Base-by-base conservation (phyloP, 2,113 vertebrate genomes). In the Rhea pennata region DNA sequence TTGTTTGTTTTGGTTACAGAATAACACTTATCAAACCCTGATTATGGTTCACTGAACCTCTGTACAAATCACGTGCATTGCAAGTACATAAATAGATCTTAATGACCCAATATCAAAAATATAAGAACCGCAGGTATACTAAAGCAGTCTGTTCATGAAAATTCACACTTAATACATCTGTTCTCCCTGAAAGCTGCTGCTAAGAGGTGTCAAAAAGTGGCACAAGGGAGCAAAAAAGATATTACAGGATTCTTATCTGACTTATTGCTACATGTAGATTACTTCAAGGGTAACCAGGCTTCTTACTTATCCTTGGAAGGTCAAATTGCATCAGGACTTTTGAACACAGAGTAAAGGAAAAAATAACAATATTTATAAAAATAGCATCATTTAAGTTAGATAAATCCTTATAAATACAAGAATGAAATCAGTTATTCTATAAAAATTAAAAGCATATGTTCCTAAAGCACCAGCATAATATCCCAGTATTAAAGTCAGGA, bases 31-130 rank as follows among this genome's bases (percentile, higher is more conserved):
- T 69, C 76, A 96, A 88, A 84, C 58, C 46, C 40, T 73, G 80
- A 53, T 48, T 1, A 19, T 6, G 40, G 67, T 87, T 88, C 1
- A 1, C 40, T 9, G 73, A 91, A 88, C 72, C 73, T 85, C 75
- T 71, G 31, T 90, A 96, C 74, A 95, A 96, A 94, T 90, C 48
- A 78, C 84, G 78, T 76, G 73, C 87, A 84, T 71, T 78, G 84
- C 87, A 80, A 93, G 84, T 96, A 96, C 71, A 96, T 84, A 96
- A 95, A 98, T 87, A 96, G 66, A 97, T 94, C 65, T 96, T 91
- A 96, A 86, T 81, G 95, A 85, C 61, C 80, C 88, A 40, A 87
- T 98, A 98, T 98, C 73, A 98, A 98, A 98, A 98, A 98, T 97
- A 97, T 88, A 96, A 97, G 96, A 97, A 96, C 87, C 83, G 95